Base-by-base conservation (phyloP, 2,797 vertebrate genomes). In the Betta splendens region DNA sequence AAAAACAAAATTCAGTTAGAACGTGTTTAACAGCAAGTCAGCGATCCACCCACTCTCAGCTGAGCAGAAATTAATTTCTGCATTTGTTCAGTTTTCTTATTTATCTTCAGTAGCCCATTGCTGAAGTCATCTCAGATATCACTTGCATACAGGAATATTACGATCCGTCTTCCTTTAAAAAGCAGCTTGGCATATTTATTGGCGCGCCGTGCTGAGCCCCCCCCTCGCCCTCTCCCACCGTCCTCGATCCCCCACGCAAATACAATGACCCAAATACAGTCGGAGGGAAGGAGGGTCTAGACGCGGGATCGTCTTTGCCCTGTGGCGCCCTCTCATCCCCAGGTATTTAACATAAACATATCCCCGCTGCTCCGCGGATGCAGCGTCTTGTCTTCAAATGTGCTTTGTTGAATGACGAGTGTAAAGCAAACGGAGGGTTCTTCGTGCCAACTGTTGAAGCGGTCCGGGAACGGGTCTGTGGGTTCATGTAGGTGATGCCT, bases 171-270 rank as follows among this genome's bases (percentile, higher is more conserved):
- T 84, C 83, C 77, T 76, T 85, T 77, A 55, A 25, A 85, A 81
- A 86, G 83, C 76, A 71, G 86, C 84, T 87, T 87, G 87, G 85
- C 82, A 75, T 86, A 82, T 86, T 87, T 89, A 85, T 83, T 80
- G 81, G 72, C 62, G 76, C 66, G 77, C 79, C 57, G 62, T 62
- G 51, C 76, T 81, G 68, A 81, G 77, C 45, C 3, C 54, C 17
- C 31, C 40, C 38, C 26, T 18, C 12, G 36, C 37, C 38, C 26
- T 40, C 65, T 67, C 68, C 70, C 57, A 42, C 46, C 50, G 5
- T 69, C 61, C 40, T 46, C 4, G 66, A 74, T 80, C 77, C 66
- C 56, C 73, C 68, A 56, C 53, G 70, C 69, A 80, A 80, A 86
- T 70, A 85, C 80, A 64, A 79, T 85, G 85, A 87, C 86, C 88